Evolutionary conservation across 2,113 vertebrate species (phyloP), one percentile per base, ranked within the genome.

Genomic region (Xerus inauris): DNA sequence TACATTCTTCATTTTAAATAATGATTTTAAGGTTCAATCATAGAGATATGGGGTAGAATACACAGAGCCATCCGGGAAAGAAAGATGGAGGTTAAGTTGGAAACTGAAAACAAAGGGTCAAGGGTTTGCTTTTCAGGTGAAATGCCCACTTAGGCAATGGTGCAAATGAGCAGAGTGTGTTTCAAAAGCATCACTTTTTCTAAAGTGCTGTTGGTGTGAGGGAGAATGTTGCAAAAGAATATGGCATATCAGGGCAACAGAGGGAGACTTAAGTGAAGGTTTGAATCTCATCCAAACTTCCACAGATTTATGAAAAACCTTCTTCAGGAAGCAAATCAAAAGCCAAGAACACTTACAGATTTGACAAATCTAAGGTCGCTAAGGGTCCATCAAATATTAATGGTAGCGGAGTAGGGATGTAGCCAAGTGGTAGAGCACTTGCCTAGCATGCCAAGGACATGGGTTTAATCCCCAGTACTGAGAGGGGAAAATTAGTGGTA

Each of bases 1-100:
- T 62, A 91, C 64, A 28, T 32, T 84, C 81, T 73, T n/a, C 42
- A 87, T n/a, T 91, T 26, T 72, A 87, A 90, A 79, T n/a, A 73
- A 26, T 59, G 7, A 72, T 49, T 91, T 94, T 89, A 64, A 42
- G 47, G 35, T 87, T 8, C 20, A 65, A 35, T 32, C 73, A 54
- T 24, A 96, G 35, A 89, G 4, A 19, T 59, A 8, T 20, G 17
- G 67, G 42, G 38, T 51, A 57, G 71, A 51, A 42, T 26, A 69
- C 16, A 45, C 35, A 72, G 28, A 85, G 22, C 64, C 28, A 67
- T 47, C 22, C 28, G 47, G 17, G 8, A 59, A 4, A 82, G 8
- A 71, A 7, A 89, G 24, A 42, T 35, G 57, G 59, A 47, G 11
- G 12, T 8, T 38, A 49, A 87, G 73, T 1, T 83, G 45, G 42